Conservation (phyloP, 1,140 invertebrate genomes). For the Zaprionus lachaisei region DNA sequence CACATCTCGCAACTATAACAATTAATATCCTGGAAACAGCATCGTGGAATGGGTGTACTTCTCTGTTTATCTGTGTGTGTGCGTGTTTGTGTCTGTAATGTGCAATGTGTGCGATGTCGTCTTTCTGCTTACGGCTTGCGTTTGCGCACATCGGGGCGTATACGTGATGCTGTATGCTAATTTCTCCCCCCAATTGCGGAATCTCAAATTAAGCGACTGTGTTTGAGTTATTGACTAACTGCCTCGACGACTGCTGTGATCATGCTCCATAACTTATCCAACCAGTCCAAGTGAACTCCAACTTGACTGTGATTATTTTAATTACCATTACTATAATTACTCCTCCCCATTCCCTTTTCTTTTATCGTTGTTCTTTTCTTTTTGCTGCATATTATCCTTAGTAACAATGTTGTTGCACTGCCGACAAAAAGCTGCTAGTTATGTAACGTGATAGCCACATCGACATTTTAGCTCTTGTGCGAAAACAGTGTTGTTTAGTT, state of each 20-base stretch:
- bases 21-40: slow-evolving; percentile 75
- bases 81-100: slow-evolving; percentile 51
- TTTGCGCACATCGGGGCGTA: slow-evolving; percentile 66
- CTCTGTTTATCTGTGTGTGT: slow-evolving; percentile 31
- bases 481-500: not conserved
- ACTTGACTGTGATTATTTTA: not conserved
- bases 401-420: not conserved
- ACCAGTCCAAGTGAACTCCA: not conserved
- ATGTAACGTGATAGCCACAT: not conserved
- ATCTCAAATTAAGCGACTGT: slow-evolving; percentile 38
- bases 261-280: slow-evolving; percentile 6
- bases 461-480: not conserved
- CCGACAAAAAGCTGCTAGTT: not conserved
- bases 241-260: not conserved
- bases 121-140: slow-evolving; percentile 38
- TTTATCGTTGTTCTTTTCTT: not conserved
- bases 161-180: slow-evolving; percentile 77
- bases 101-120: slow-evolving; percentile 14
- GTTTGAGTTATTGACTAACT: slow-evolving; percentile 63
- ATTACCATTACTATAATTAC: not conserved
- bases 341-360: not conserved
- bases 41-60: slow-evolving; percentile 23
- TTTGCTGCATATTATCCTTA: not conserved
- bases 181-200: slow-evolving; percentile 33
- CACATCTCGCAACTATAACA: slow-evolving; percentile 82